These are phyloP conservation scores for Illadopsis cleaveri DNA, from an alignment of 2,113 vertebrate species.

Conservation along the genomic window DNA sequence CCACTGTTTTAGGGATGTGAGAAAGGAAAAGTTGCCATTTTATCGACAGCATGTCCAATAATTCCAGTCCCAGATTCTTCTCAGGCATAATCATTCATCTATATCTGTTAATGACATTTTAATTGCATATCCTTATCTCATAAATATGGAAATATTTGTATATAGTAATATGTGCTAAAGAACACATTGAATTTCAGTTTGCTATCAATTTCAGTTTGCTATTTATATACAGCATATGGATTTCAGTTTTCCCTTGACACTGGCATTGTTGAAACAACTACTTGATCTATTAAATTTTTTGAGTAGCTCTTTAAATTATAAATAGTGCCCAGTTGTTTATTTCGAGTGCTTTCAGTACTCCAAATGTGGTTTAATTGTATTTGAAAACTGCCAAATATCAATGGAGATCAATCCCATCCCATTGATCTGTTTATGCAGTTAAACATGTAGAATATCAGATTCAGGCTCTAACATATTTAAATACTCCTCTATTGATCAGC, in stretches of 20 bases:
- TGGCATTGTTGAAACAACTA: conserved; percentile 49
- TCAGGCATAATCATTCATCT: not conserved
- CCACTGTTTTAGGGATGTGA: not conserved
- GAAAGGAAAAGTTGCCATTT: not conserved
- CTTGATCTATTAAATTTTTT: conserved; percentile 73
- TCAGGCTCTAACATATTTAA: conserved; percentile 86
- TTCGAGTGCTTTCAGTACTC: conserved; percentile 70
- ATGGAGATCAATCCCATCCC: conserved; percentile 75
- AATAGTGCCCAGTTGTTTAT: conserved; percentile 70
- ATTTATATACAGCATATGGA: conserved; percentile 60
- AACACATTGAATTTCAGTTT: conserved; percentile 54
- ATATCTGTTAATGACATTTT: conserved; percentile 37
- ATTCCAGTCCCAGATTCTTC: not conserved
- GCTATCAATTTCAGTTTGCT: conserved; percentile 58
- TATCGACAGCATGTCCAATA: not conserved
- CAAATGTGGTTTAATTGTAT: conserved; percentile 83
- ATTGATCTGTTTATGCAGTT: conserved; percentile 85
- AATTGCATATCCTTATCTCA: conserved; percentile 33
- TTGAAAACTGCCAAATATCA: conserved; percentile 84
- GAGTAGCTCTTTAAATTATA: conserved; percentile 68
- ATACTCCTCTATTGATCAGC: conserved; percentile 86
- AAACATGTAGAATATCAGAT: conserved; percentile 84
- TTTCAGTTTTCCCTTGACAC: conserved; percentile 49
- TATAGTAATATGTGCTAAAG: conserved; percentile 26
- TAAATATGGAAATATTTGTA: conserved; percentile 39